Percentiles rank a stretch among this genome's conserved stretches.
Evolutionary conservation across 2,113 vertebrate genomes (phyloP).

Genomic region (Polypterus bichir): DNA sequence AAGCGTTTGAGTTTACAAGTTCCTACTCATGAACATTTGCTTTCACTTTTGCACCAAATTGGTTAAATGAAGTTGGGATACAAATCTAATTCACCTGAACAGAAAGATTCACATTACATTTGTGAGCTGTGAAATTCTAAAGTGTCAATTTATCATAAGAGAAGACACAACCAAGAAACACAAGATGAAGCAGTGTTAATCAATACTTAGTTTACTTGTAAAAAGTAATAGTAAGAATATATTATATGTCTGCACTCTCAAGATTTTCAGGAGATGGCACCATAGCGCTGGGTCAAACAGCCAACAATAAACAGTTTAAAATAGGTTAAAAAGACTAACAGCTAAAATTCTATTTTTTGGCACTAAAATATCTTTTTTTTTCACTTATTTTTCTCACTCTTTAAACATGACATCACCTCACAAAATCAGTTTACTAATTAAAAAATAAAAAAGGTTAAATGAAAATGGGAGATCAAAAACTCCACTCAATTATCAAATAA

Average conservation of each 20-base stretch:
- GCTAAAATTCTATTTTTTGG: constrained; percentile 47
- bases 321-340: constrained; percentile 44
- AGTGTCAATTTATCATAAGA: no score
- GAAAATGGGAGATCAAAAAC: constrained; percentile 21
- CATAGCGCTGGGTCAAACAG: constrained; percentile 57
- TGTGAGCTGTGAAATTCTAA: no score
- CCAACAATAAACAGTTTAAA: constrained; percentile 39
- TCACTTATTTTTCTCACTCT: constrained; percentile 26
- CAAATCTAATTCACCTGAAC: no score
- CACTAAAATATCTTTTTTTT: constrained; percentile 32
- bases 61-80: no score
- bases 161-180: no score
- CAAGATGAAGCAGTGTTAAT: no score
- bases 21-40: no score
- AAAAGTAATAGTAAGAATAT: constrained; percentile 1
- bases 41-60: no score
- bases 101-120: no score
- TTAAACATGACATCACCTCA: constrained; percentile 26
- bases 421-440: constrained; percentile 28
- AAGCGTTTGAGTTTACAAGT: no score
- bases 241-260: constrained; percentile 50
- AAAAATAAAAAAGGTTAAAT: constrained; percentile 48
- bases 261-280: constrained; percentile 67
- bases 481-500: no score
- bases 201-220: no score